These are phyloP conservation scores for Chaetogeoica ovagalla DNA, from an alignment of 2,888 invertebrate species.

Conservation along the genomic window DNA sequence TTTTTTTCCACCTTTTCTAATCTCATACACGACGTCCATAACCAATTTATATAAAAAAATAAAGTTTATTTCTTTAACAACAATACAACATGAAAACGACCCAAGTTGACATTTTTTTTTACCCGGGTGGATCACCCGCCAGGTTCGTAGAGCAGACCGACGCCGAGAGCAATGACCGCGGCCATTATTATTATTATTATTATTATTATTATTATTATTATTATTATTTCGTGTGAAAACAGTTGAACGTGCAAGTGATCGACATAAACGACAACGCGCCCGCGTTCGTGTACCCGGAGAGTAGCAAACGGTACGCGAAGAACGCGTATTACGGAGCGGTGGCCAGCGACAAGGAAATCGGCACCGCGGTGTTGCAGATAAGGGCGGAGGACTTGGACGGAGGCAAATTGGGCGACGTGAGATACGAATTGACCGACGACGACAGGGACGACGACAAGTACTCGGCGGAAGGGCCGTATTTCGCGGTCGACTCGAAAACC, in stretches of 20 bases:
- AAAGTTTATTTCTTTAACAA: too few species aligned
- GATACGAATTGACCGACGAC: conserved; percentile 65
- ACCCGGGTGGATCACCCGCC: too few species aligned
- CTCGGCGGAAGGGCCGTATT: conserved; percentile 65
- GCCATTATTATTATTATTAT: too few species aligned
- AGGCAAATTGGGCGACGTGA: conserved; percentile 77
- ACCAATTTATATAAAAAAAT: too few species aligned
- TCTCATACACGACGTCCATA: too few species aligned
- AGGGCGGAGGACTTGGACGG: conserved; percentile 86
- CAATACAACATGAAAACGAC: too few species aligned
- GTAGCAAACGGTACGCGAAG: conserved; percentile 64
- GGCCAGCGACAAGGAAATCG: conserved; percentile 70
- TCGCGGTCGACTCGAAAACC: conserved; percentile 72
- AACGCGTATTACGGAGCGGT: conserved; percentile 76
- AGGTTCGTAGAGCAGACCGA: too few species aligned
- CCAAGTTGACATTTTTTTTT: too few species aligned
- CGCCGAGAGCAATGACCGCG: too few species aligned
- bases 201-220: too few species aligned
- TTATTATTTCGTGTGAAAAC: conserved; percentile 10
- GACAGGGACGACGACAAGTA: conserved; percentile 61
- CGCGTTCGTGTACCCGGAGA: conserved; percentile 74
- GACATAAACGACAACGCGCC: conserved; percentile 92
- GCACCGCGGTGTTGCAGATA: conserved; percentile 77
- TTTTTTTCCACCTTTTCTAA: too few species aligned
- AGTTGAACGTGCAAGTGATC: conserved; percentile 77